Evolutionary conservation across 2,113 vertebrate genomes (phyloP), one percentile per base, ranked within the genome.

Genomic region (Acanthochromis polyacanthus): DNA sequence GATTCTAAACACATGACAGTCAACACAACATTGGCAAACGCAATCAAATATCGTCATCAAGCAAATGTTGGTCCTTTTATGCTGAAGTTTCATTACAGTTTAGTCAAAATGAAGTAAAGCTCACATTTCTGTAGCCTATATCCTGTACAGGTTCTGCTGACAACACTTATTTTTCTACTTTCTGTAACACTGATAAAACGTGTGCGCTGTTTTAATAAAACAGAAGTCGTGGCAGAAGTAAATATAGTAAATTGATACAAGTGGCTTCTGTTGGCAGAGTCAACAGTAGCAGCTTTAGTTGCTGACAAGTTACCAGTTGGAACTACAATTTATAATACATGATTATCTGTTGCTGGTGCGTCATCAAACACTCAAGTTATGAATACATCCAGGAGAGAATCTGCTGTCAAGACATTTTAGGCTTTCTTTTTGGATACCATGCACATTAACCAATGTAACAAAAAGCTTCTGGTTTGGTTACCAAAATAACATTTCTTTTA

Each of bases 231-330:
- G 2, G 38, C 8, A 50, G 28, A 59, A 57, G 28, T 8, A 96
- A 95, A 1, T 95, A 96, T 0, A 94, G 28, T 58, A 23, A 79
- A 74, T 4, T 17, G 16, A 73, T 45, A 67, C 10, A 57, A 57
- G 38, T 61, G 4, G 36, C 23, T 73, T 69, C 48, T 63, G 51
- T 32, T 63, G 57, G 57, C 20, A 79, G 38, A 63, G 48, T 28
- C 32, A 14, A 71, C 7, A 12, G 17, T 23, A 23, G 60, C 32
- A 25, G 57, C 23, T 55, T 60, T n/a, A 58, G 46, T 63, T 61
- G 43, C 43, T 61, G 51, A 63, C 30, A 53, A 53, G 28, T n/a
- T 50, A 68, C 51, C 58, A 48, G 63, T n/a, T 71, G 50, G 40
- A 82, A 65, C n/a, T 40, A 61, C 23, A 20, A 32, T 45, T 65